phyloP scores from a whole-genome alignment of 2,888 invertebrate genomes.

The Pardosa pseudoannulata region DNA sequence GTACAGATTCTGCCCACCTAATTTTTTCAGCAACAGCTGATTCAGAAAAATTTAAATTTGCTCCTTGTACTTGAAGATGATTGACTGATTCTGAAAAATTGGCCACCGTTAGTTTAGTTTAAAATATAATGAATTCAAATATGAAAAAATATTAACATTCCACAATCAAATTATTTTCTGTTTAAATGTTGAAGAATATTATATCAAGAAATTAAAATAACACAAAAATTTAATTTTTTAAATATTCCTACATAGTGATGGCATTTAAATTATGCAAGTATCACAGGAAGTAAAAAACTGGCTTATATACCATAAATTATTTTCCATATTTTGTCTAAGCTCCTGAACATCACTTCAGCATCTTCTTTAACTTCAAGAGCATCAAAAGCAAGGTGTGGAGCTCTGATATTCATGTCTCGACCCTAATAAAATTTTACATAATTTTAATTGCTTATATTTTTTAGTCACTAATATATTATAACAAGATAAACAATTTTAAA shows the following conservation, averaged over 20 bases:
- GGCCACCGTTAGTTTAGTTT: no score
- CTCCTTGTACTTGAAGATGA: conserved; percentile 45
- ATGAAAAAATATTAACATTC: no score
- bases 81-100: conserved; percentile 42
- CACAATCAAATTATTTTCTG: no score
- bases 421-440: no score
- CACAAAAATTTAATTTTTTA: no score
- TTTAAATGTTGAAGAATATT: no score
- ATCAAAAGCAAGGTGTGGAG: conserved; percentile 51
- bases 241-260: no score
- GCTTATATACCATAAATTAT: conserved; percentile 38
- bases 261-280: no score
- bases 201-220: no score
- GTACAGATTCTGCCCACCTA: conserved; percentile 25
- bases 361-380: conserved; percentile 64
- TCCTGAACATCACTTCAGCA: conserved; percentile 47
- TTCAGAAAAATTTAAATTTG: conserved; percentile 55
- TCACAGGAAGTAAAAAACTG: no score
- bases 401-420: conserved; percentile 63
- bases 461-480: background rate
- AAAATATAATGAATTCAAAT: no score
- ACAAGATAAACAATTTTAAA: background rate
- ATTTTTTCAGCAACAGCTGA: conserved; percentile 52
- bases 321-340: conserved; percentile 62
- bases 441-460: no score